Evolutionary conservation across 2,113 vertebrate species (phyloP).

Genomic region (Siniperca chuatsi): DNA sequence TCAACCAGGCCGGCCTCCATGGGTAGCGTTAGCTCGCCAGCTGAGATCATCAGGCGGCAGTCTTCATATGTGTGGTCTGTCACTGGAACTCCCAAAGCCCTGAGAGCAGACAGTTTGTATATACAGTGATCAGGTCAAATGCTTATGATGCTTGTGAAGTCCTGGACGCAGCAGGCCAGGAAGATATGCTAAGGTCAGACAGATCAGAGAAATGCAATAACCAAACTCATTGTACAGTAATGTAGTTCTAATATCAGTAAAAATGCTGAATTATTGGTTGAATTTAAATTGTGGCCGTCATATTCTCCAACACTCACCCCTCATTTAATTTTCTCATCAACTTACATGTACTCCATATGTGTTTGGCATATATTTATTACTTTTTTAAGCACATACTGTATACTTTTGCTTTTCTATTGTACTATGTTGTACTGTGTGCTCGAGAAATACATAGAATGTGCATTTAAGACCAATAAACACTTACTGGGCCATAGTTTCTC

Average conservation of each 20-base stretch:
- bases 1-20: constrained; percentile 99
- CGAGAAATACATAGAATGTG: neutral
- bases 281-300: neutral
- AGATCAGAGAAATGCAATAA: neutral
- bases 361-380: neutral
- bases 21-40: constrained; percentile 94
- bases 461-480: constrained; percentile 38
- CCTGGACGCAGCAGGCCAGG: neutral
- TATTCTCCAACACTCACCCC: neutral
- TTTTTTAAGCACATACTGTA: neutral
- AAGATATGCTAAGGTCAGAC: neutral
- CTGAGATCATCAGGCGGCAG: constrained; percentile 97
- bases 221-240: neutral
- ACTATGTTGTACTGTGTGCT: neutral
- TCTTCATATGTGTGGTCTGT: constrained; percentile 99
- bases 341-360: neutral
- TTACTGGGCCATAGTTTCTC: constrained; percentile 92
- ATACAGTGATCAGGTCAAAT: neutral
- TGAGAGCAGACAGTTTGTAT: constrained; percentile 61
- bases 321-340: neutral
- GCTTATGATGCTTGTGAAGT: neutral
- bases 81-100: constrained; percentile 89
- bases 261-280: neutral
- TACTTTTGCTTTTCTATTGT: neutral
- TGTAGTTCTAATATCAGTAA: neutral